phyloP scores from a whole-genome alignment of 2,113 vertebrate genomes.

The Melanerpes formicivorus region DNA sequence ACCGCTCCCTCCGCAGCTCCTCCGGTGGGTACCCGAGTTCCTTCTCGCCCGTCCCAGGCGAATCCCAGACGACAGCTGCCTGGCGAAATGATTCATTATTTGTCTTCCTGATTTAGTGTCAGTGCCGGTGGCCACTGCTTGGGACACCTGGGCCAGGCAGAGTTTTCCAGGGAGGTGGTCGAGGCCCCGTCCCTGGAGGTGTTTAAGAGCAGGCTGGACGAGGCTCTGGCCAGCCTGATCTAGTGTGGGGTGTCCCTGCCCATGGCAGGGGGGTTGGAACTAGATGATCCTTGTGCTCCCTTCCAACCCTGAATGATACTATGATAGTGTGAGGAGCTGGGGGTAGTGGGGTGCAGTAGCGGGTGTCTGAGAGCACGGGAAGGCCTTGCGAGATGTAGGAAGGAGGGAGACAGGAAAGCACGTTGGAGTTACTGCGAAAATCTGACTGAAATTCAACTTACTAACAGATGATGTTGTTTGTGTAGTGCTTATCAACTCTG shows the following conservation, averaged over 20 bases:
- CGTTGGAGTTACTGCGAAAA: background rate
- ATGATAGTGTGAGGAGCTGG: background rate
- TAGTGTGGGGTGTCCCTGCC: too few species aligned
- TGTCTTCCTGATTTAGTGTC: too few species aligned
- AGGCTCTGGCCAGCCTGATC: too few species aligned
- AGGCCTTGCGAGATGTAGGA: background rate
- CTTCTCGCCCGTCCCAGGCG: background rate
- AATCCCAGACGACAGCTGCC: background rate
- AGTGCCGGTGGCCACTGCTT: fast-evolving
- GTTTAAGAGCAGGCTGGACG: too few species aligned
- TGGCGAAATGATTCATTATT: fast-evolving
- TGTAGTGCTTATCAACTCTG: background rate
- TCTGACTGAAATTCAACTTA: background rate
- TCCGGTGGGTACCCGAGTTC: background rate
- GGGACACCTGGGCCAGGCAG: background rate
- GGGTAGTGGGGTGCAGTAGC: fast-evolving
- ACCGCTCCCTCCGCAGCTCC: background rate
- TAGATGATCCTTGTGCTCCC: too few species aligned
- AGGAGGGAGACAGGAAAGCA: background rate
- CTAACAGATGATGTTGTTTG: background rate
- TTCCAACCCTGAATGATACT: too few species aligned
- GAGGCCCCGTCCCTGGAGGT: too few species aligned
- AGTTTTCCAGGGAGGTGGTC: too few species aligned
- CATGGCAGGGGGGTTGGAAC: too few species aligned
- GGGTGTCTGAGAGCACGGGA: fast-evolving